Evolutionary conservation across 2,113 vertebrate genomes (phyloP).

Genomic region (Silurus meridionalis): DNA sequence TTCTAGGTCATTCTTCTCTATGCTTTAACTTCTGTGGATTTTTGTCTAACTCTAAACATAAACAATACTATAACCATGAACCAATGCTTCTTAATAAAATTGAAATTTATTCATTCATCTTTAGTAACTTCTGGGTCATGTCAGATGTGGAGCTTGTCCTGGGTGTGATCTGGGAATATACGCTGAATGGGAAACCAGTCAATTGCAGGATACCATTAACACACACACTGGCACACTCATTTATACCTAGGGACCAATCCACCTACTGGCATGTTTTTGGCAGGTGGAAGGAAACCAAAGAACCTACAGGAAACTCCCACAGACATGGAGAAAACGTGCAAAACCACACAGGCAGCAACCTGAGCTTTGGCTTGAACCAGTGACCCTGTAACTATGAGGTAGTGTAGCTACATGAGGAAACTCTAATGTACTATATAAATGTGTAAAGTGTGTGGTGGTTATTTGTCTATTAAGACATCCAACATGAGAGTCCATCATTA

Average conservation of each 20-base stretch:
- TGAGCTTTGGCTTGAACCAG: neutral
- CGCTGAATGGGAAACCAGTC: neutral
- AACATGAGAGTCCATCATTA: slow-evolving; percentile 22
- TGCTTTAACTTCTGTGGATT: neutral
- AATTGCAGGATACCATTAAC: neutral
- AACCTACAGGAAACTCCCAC: neutral
- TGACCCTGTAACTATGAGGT: neutral
- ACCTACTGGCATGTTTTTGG: slow-evolving; percentile 6
- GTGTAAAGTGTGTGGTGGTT: neutral
- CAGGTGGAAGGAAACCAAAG: neutral
- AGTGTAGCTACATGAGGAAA: neutral
- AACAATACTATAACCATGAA: neutral
- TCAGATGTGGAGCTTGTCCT: neutral
- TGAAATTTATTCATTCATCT: neutral
- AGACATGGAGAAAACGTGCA: neutral
- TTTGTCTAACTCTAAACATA: neutral
- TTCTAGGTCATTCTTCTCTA: neutral
- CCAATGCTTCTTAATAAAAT: neutral
- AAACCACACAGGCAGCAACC: neutral
- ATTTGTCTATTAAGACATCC: neutral
- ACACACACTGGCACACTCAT: neutral
- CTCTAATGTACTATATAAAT: neutral
- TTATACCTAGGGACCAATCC: neutral
- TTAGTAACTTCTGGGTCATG: neutral
- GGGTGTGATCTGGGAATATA: neutral